Base-by-base conservation (phyloP, 2,888 invertebrate genomes). In the Automeris io region DNA sequence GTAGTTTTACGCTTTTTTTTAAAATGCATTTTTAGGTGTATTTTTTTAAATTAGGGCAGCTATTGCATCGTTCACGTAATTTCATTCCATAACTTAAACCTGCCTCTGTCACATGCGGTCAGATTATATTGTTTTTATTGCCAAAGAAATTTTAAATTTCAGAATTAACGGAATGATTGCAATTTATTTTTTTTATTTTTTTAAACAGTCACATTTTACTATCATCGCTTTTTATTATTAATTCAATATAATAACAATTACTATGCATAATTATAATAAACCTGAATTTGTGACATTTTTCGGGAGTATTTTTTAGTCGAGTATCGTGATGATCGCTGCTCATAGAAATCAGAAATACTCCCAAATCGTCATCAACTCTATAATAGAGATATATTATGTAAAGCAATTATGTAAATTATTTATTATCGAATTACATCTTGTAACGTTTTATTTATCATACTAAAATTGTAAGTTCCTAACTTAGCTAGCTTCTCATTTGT, bases 381-480 rank as follows among this genome's bases (percentile, higher is more conserved):
- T 61, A 57, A 62, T 59, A 60, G 58, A 64, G 68, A 62, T 65
- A 60, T 64, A 66, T 69, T 62, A 69, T 78, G 73, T 74, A 61
- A 68, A 73, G 71, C 70, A 70, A 64, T 70, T 70, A 70, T 82
- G 78, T 78, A 77, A 77, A 80, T 78, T 82, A 81, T 82, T 83
- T 82, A 81, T 82, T 82, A 70, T 71, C 64, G 56, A 72, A 75
- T 71, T 70, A 70, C 68, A 70, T 65, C 54, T 66, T 61, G 56
- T 71, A 71, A 74, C 55, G 56, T 68, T 70, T 73, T 82, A 81
- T 82, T 82, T 82, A 81, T 77, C 75, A 63, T 67, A 67, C 73
- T 78, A 76, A 78, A 78, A 72, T 76, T 78, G 69, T 81, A 81
- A 85, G 85, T 86, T 86, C 85, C 85, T 86, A 85, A 80, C 79